Evolutionary conservation across 1,140 invertebrate genomes (phyloP).

Genomic region (Diplogasteroides magnus): DNA sequence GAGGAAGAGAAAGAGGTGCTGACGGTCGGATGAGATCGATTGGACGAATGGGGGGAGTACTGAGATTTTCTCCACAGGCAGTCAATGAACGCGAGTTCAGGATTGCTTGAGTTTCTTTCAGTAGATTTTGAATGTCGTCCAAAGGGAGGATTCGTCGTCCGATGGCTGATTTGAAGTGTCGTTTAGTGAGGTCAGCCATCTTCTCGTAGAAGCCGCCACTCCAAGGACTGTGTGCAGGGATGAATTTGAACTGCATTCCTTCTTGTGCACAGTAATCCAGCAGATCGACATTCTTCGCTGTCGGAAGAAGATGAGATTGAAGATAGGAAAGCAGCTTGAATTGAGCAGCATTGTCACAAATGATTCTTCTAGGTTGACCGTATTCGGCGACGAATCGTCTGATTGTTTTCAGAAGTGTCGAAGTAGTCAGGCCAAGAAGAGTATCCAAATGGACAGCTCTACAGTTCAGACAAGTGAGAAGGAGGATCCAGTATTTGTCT

Average conservation of each 20-base stretch:
- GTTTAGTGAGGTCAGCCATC: constrained; percentile 8
- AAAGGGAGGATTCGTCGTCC: not conserved
- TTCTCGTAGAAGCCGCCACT: constrained; percentile 10
- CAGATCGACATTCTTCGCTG: not conserved
- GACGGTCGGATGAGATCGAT: constrained; percentile 2
- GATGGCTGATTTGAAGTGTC: not conserved
- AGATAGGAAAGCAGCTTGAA: not conserved
- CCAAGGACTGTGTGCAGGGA: constrained; percentile 5
- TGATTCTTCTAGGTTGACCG: not conserved
- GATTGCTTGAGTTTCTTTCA: not conserved
- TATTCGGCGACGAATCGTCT: not conserved
- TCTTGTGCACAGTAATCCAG: not conserved
- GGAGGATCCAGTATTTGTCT: not conserved
- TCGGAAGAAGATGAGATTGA: not conserved
- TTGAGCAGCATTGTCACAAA: not conserved
- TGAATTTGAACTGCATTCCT: not conserved
- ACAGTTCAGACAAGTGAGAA: not conserved
- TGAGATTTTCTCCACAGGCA: not conserved
- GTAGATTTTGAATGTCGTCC: not conserved
- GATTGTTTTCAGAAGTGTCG: not conserved
- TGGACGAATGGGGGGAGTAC: not conserved
- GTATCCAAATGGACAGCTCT: not conserved
- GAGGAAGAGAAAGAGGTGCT: not conserved
- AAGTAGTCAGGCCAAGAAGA: not conserved
- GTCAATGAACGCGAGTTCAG: not conserved